These are phyloP conservation scores for Myoxocephalus aenaeus DNA, from an alignment of 2,797 vertebrate species.

Conservation along the genomic window DNA sequence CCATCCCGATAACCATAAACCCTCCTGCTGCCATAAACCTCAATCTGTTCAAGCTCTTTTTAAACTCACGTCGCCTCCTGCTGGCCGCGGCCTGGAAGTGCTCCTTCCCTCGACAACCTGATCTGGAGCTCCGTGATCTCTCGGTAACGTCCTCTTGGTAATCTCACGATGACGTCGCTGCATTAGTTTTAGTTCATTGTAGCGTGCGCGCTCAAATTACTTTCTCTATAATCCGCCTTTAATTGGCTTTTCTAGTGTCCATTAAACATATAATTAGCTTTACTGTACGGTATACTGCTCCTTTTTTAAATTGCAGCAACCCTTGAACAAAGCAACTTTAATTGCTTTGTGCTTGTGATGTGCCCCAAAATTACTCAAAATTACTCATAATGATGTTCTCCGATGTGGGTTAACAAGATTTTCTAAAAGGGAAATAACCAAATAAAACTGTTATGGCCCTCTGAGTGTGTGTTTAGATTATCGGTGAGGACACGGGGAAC, in stretches of 20 bases:
- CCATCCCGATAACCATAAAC: slow-evolving; percentile 53
- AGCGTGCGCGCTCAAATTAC: slow-evolving; percentile 56
- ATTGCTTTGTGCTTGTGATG: slow-evolving; percentile 63
- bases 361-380: slow-evolving; percentile 39
- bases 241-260: slow-evolving; percentile 71
- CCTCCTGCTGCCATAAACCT: slow-evolving; percentile 11
- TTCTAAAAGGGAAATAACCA: slow-evolving; percentile 9
- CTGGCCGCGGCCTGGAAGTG: slow-evolving; percentile 22
- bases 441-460: slow-evolving; percentile 13
- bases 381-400: slow-evolving; percentile 14
- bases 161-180: slow-evolving; percentile 49
- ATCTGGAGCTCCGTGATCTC: slow-evolving; percentile 45
- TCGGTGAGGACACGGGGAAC: not conserved
- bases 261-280: slow-evolving; percentile 74
- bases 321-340: slow-evolving; percentile 64
- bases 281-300: slow-evolving; percentile 53
- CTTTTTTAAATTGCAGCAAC: slow-evolving; percentile 65
- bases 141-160: slow-evolving; percentile 38
- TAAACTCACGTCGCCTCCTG: slow-evolving; percentile 56
- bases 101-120: slow-evolving; percentile 17
- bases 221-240: slow-evolving; percentile 68
- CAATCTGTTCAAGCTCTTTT: slow-evolving; percentile 6
- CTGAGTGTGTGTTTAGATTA: not conserved
- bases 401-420: slow-evolving; percentile 24
- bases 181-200: slow-evolving; percentile 65